Conservation (phyloP, 2,113 vertebrate genomes). For the Fulmarus glacialis region DNA sequence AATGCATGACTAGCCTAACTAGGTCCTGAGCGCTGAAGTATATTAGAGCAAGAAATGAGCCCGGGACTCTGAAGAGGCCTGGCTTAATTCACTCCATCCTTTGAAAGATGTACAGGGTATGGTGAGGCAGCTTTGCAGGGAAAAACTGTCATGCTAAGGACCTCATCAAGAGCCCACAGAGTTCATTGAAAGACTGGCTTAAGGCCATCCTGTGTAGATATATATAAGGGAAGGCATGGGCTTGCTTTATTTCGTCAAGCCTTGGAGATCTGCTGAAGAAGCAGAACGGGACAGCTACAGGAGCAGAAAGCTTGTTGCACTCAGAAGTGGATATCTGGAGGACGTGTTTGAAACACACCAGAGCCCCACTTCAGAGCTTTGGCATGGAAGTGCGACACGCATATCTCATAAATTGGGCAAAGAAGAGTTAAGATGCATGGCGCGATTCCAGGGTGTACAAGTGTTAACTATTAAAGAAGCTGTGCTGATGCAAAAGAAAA, state of each 20-base stretch:
- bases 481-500: neutral
- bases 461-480: conserved; percentile 33
- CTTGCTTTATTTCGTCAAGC: neutral
- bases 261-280: neutral
- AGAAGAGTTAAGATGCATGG: conserved; percentile 10
- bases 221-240: neutral
- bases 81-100: neutral
- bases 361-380: neutral
- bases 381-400: neutral
- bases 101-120: neutral
- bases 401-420: neutral
- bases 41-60: neutral
- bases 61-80: neutral
- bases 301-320: neutral
- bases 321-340: neutral
- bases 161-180: neutral
- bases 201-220: neutral
- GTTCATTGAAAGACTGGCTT: neutral
- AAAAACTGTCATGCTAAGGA: neutral
- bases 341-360: neutral
- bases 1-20: neutral
- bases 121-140: neutral
- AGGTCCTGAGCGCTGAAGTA: neutral
- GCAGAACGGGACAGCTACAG: neutral
- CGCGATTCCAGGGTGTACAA: neutral